phyloP scores from a whole-genome alignment of 2,888 invertebrate species.

The Alcis repandata region DNA sequence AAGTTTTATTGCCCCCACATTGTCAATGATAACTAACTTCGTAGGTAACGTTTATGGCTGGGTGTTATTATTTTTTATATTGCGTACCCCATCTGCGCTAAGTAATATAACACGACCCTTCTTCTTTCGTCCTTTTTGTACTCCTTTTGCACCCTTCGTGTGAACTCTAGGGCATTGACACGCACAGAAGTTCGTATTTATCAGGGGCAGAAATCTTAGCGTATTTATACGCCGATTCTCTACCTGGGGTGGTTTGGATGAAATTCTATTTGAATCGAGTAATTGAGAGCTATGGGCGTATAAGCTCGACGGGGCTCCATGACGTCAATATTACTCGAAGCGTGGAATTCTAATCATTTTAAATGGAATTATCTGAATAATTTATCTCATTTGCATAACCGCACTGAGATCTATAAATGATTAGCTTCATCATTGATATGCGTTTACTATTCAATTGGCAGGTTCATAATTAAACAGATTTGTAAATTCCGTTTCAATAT shows the following conservation, averaged over 20 bases:
- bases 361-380: slow-evolving; percentile 30
- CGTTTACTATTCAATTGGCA: slow-evolving; percentile 21
- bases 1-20: slow-evolving; percentile 46
- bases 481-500: not conserved
- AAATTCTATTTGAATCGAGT: slow-evolving; percentile 43
- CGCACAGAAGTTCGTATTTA: slow-evolving; percentile 57
- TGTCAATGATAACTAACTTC: slow-evolving; percentile 39
- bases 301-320: slow-evolving; percentile 32
- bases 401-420: slow-evolving; percentile 24
- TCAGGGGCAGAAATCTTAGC: slow-evolving; percentile 54
- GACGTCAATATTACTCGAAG: slow-evolving; percentile 31
- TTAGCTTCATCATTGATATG: slow-evolving; percentile 27
- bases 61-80: slow-evolving; percentile 52
- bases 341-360: slow-evolving; percentile 29
- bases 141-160: slow-evolving; percentile 63
- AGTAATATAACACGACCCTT: slow-evolving; percentile 62
- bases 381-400: slow-evolving; percentile 36
- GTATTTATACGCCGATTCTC: slow-evolving; percentile 52
- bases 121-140: slow-evolving; percentile 59
- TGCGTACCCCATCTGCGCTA: slow-evolving; percentile 57
- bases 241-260: slow-evolving; percentile 51
- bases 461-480: slow-evolving; percentile 18
- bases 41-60: slow-evolving; percentile 47
- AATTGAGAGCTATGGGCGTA: slow-evolving; percentile 43
- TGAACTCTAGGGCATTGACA: slow-evolving; percentile 67